A percentile compares a stretch with the other conserved stretches of the same genome.
These are phyloP conservation scores for Pammene fasciana DNA, from an alignment of 2,888 invertebrate genomes.

Conservation along the genomic window DNA sequence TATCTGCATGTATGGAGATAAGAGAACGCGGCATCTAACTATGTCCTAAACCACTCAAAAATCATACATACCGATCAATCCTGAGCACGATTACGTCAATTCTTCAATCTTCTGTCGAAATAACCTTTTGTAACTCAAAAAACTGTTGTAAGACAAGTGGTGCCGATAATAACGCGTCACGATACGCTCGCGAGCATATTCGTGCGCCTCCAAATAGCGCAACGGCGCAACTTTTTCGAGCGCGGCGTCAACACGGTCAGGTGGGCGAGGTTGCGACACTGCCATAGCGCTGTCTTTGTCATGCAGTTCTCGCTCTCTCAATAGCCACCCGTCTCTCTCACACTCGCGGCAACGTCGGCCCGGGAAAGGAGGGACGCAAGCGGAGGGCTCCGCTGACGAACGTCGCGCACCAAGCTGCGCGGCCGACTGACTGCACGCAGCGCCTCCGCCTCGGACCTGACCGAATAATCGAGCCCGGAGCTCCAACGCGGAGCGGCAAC, in stretches of 20 bases:
- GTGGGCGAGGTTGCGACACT: constrained; percentile 84
- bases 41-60: constrained; percentile 45
- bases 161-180: constrained; percentile 75
- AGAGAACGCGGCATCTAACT: constrained; percentile 55
- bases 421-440: constrained; percentile 76
- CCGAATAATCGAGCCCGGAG: constrained; percentile 62
- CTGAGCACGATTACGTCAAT: constrained; percentile 45
- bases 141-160: constrained; percentile 64
- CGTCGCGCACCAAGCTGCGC: constrained; percentile 83
- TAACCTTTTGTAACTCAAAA: constrained; percentile 59
- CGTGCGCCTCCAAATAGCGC: constrained; percentile 83
- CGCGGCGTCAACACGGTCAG: constrained; percentile 83
- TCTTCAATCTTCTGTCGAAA: constrained; percentile 54
- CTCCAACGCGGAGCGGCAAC: constrained; percentile 70
- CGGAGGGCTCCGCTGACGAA: constrained; percentile 75
- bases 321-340: constrained; percentile 62
- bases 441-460: constrained; percentile 55
- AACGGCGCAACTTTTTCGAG: constrained; percentile 83
- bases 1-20: constrained; percentile 63
- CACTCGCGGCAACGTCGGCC: constrained; percentile 57
- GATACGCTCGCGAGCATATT: constrained; percentile 74
- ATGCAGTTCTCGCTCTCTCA: constrained; percentile 54
- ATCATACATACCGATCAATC: constrained; percentile 66
- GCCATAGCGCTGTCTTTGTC: constrained; percentile 70
- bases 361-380: constrained; percentile 62